A percentile compares a stretch with the other conserved stretches of the same genome.
Evolutionary conservation across 2,797 vertebrate species (phyloP).

Genomic region (Enteromius radiatus): DNA sequence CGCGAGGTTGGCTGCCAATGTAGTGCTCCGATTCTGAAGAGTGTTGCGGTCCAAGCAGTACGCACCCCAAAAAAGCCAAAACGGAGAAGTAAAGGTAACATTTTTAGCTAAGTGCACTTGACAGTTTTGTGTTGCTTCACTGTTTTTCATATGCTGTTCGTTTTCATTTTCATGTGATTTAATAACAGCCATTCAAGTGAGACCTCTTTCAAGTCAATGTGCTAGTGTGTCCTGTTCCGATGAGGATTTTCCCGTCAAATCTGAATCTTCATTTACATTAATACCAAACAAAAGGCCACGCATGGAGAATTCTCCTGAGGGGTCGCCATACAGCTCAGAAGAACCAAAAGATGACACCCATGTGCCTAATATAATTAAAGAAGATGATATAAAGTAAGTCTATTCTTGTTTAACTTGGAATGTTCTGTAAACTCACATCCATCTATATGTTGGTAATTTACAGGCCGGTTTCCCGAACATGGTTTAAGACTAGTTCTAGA

Average conservation of each 20-base stretch:
- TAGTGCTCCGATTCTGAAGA: slow-evolving; percentile 13
- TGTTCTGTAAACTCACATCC: background rate
- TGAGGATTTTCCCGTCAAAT: slow-evolving; percentile 7
- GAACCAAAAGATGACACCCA: slow-evolving; percentile 19
- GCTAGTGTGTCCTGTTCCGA: slow-evolving; percentile 23
- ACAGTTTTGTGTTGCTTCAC: background rate
- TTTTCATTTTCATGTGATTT: background rate
- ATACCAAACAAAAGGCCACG: slow-evolving; percentile 28
- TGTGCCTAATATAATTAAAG: slow-evolving; percentile 4
- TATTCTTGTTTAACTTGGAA: background rate
- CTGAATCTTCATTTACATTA: slow-evolving; percentile 16
- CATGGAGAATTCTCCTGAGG: slow-evolving; percentile 7
- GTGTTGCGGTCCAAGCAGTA: slow-evolving; percentile 29
- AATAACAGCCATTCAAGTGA: slow-evolving; percentile 41
- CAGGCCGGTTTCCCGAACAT: too few species aligned
- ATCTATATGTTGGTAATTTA: background rate
- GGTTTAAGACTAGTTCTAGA: too few species aligned
- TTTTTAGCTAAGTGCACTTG: background rate
- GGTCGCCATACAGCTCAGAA: background rate
- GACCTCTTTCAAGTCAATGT: slow-evolving; percentile 1
- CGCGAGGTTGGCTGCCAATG: slow-evolving; percentile 43
- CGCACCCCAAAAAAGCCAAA: slow-evolving; percentile 29
- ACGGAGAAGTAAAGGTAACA: slow-evolving; percentile 32
- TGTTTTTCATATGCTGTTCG: background rate
- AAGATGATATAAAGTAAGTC: slow-evolving; percentile 41